Evolutionary conservation across 2,888 invertebrate genomes (phyloP).

Genomic region (Nephrotoma guestfalica): DNA sequence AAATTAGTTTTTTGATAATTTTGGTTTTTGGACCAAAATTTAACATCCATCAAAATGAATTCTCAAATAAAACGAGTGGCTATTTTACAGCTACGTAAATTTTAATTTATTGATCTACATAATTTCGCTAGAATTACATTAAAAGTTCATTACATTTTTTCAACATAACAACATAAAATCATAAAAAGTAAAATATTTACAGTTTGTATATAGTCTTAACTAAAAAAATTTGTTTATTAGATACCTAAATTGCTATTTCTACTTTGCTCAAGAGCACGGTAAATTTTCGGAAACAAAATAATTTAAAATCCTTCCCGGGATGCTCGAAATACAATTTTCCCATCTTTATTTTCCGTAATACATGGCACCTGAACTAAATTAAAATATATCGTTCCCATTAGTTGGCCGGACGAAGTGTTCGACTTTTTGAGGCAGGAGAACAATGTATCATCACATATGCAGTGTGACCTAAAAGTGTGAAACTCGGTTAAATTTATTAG

Average conservation of each 20-base stretch:
- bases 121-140: not conserved
- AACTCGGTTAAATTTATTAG: not conserved
- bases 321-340: slow-evolving; percentile 5
- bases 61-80: too few species aligned
- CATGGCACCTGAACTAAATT: slow-evolving; percentile 53
- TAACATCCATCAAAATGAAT: too few species aligned
- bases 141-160: not conserved
- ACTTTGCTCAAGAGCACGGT: not conserved
- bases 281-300: not conserved
- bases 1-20: too few species aligned
- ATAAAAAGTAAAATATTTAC: not conserved
- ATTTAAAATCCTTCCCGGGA: slow-evolving; percentile 7
- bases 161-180: not conserved
- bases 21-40: too few species aligned
- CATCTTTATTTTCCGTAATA: not conserved
- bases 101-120: not conserved
- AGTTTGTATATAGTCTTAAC: not conserved
- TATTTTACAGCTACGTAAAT: not conserved
- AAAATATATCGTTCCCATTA: slow-evolving; percentile 74
- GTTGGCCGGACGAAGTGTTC: slow-evolving; percentile 52
- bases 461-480: slow-evolving; percentile 50
- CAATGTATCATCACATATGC: slow-evolving; percentile 71
- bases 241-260: not conserved
- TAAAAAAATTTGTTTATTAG: not conserved
- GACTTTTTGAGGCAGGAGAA: slow-evolving; percentile 65